Base-by-base conservation (phyloP, 92 coral and sea anemone genomes). In the Virgularia gustaviana region DNA sequence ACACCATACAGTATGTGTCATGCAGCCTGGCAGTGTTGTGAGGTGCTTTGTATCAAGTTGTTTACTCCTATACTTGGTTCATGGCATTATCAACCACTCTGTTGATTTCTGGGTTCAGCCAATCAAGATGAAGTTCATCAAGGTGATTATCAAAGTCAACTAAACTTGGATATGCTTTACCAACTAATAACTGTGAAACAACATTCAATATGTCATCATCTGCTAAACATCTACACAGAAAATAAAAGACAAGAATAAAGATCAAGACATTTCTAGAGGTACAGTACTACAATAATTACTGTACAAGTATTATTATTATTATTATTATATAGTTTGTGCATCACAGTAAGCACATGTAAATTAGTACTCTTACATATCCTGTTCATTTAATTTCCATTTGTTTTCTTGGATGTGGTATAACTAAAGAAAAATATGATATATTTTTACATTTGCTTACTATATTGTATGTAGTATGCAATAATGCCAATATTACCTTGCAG, bases 81-180 rank as follows among this genome's bases (percentile, higher is more conserved):
- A 61, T 32, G 31, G 75, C 75, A 31, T 68, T 59, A 53, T 92
- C 98, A 22, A 87, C 91, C 64, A 92, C 80, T 86, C 88, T 89
- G 55, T 92, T 88, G 1, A 92, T 92, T 59, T 92, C 98, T 43
- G 85, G 89, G 73, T 92, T 92, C 9, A 89, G 80, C 98, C 98
- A 92, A 72, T 92, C 98, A 54, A 81, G 88, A 18, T 88, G 80
- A 12, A 92, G 90, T 65, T 92, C 98, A 70, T 92, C 98, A 25
- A 92, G 79, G 63, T 92, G 98, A 57, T 92, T 92, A 78, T 92
- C 98, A 87, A 92, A 92, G 82, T 92, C 98, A 49, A 92, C 78
- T 12, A 92, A 90, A 73, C 98, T 89, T 77, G 90, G 98, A 65
- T 92, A 92, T 2, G 96, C 96, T 83, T 92, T 92, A 20, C 96